A percentile compares a stretch with the other conserved stretches of the same genome.
Evolutionary conservation across 2,888 invertebrate genomes (phyloP).

Genomic region (Pterostichus niger): DNA sequence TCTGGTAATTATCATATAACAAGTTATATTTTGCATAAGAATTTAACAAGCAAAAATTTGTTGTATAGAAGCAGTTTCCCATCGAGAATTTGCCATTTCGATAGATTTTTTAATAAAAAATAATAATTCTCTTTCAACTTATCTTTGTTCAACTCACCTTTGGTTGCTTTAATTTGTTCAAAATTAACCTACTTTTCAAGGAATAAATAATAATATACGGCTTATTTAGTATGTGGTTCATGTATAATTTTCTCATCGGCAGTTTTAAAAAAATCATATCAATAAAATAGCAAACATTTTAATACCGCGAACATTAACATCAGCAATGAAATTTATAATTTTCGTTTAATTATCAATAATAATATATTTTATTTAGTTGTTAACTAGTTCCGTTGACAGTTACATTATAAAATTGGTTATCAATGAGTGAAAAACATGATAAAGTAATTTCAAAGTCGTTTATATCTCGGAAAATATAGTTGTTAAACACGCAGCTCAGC

Average conservation of each 20-base stretch:
- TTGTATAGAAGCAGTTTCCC: too few species aligned
- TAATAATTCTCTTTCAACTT: too few species aligned
- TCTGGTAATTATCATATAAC: too few species aligned
- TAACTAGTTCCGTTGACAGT: conserved; percentile 18
- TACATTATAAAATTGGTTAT: conserved; percentile 24
- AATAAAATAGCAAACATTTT: background rate
- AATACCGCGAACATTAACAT: background rate
- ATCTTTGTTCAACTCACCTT: too few species aligned
- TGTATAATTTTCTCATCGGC: conserved; percentile 12
- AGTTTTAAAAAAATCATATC: background rate
- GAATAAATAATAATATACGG: too few species aligned
- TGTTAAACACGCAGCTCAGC: background rate
- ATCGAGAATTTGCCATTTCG: too few species aligned
- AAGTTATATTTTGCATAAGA: too few species aligned
- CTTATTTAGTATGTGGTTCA: background rate
- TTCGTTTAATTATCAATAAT: conserved; percentile 35
- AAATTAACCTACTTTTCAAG: too few species aligned
- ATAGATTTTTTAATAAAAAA: too few species aligned
- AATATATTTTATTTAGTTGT: conserved; percentile 42
- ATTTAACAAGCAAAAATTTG: too few species aligned
- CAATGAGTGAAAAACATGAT: conserved; percentile 23
- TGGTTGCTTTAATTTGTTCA: too few species aligned
- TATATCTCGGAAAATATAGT: conserved; percentile 10
- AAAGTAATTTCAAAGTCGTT: conserved; percentile 30
- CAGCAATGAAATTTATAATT: conserved; percentile 30